phyloP scores from a whole-genome alignment of 2,797 vertebrate genomes.

The Rhinatrema bivittatum region DNA sequence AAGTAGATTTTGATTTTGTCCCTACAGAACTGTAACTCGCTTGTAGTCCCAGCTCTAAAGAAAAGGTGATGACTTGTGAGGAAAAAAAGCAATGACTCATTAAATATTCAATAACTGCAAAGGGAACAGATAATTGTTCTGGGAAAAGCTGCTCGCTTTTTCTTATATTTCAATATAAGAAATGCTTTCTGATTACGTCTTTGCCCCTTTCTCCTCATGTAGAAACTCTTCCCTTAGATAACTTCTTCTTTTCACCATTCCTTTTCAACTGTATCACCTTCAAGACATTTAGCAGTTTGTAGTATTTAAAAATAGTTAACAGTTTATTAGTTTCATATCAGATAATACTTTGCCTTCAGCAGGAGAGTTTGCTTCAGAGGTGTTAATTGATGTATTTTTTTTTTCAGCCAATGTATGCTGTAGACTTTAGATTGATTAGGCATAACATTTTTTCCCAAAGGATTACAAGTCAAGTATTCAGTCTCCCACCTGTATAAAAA shows the following conservation, averaged over 20 bases:
- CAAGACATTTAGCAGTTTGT: constrained; percentile 4
- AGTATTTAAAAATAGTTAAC: not conserved
- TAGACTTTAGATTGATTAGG: not conserved
- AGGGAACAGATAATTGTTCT: too few species aligned
- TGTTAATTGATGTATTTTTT: not conserved
- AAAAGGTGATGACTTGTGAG: too few species aligned
- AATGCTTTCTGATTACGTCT: too few species aligned
- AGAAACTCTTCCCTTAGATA: too few species aligned
- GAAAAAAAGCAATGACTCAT: too few species aligned
- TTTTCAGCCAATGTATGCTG: not conserved
- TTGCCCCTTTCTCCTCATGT: too few species aligned
- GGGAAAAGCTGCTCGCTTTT: too few species aligned
- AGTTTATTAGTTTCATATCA: constrained; percentile 8
- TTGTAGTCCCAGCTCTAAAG: too few species aligned
- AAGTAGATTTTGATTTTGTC: too few species aligned
- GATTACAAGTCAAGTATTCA: not conserved
- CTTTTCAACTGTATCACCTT: not conserved
- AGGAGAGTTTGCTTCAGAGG: not conserved
- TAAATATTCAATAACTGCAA: too few species aligned
- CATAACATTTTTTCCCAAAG: accelerated
- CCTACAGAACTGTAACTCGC: too few species aligned
- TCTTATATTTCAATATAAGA: too few species aligned
- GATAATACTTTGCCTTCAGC: not conserved
- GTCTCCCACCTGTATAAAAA: constrained; percentile 1
- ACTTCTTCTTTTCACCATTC: not conserved